phyloP scores from a whole-genome alignment of 1,140 invertebrate species.

The Papilio polyxenes region DNA sequence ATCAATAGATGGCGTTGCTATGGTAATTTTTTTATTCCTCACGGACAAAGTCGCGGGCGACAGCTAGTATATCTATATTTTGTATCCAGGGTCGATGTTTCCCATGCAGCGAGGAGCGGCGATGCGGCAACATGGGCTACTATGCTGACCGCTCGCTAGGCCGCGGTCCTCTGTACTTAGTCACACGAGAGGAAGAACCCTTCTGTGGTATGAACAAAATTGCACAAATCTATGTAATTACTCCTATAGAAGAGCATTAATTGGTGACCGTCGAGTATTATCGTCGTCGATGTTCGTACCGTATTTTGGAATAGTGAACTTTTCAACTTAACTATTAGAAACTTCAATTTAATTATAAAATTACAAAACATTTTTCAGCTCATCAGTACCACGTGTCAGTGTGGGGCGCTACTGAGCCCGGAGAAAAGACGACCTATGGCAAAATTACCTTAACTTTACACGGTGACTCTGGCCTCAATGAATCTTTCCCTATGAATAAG shows the following conservation, averaged over 20 bases:
- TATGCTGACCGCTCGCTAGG: slow-evolving; percentile 91
- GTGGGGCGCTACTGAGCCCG: slow-evolving; percentile 87
- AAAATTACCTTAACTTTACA: slow-evolving; percentile 91
- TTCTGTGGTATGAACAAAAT: slow-evolving; percentile 87
- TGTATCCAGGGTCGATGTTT: slow-evolving; percentile 80
- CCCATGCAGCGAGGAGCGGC: slow-evolving; percentile 80
- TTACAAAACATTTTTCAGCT: slow-evolving; percentile 78
- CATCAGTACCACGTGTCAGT: slow-evolving; percentile 93
- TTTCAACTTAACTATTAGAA: not conserved
- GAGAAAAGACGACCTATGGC: slow-evolving; percentile 86
- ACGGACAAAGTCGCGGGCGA: too few species aligned
- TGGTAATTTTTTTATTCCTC: too few species aligned
- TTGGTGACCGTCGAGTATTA: too few species aligned
- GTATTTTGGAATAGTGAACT: not conserved
- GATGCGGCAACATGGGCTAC: slow-evolving; percentile 96
- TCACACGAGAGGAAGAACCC: slow-evolving; percentile 94
- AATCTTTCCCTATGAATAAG: slow-evolving; percentile 93
- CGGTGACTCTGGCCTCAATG: slow-evolving; percentile 90
- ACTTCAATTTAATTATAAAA: not conserved
- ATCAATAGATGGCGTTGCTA: too few species aligned
- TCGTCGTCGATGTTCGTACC: too few species aligned
- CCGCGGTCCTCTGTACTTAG: slow-evolving; percentile 90
- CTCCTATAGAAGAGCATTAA: not conserved
- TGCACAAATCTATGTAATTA: not conserved
- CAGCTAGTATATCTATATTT: not conserved